Evolutionary conservation across 2,797 vertebrate genomes (phyloP).

Genomic region (Spinus olivaceus): DNA sequence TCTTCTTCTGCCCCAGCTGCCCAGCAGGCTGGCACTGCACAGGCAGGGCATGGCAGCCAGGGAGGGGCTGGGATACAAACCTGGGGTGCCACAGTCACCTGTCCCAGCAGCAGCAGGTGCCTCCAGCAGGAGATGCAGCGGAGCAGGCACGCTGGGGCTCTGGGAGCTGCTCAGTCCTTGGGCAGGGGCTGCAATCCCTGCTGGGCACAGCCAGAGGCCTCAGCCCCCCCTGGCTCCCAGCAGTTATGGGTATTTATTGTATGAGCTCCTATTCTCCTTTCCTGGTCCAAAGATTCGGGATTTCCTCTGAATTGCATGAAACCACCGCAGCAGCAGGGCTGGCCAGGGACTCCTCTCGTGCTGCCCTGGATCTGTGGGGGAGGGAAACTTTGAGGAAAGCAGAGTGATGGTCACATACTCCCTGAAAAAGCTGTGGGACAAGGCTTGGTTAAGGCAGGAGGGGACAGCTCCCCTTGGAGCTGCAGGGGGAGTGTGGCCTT

Average conservation of each 20-base stretch:
- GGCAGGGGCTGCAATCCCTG: not conserved
- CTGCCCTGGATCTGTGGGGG: conserved; percentile 60
- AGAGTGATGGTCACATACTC: not conserved
- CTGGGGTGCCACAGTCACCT: not conserved
- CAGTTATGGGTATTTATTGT: not conserved
- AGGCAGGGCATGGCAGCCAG: not conserved
- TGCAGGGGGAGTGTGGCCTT: not conserved
- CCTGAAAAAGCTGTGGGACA: not conserved
- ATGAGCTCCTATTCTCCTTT: conserved; percentile 42
- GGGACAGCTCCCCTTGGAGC: not conserved
- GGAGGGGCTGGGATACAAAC: not conserved
- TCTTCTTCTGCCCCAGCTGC: not conserved
- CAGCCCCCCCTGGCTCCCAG: not conserved
- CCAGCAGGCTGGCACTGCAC: not conserved
- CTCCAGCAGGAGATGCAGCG: not conserved
- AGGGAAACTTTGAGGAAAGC: conserved; percentile 56
- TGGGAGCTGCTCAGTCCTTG: not conserved
- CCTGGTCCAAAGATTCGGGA: conserved; percentile 51
- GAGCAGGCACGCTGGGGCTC: not conserved
- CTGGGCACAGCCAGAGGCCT: not conserved
- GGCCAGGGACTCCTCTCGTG: conserved; percentile 57
- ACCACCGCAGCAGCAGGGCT: conserved; percentile 59
- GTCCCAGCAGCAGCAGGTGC: not conserved
- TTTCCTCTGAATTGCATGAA: conserved; percentile 51
- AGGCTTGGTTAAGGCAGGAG: not conserved